A percentile compares a stretch with the other conserved stretches of the same genome.
Conservation (phyloP, 2,113 vertebrate species). For the Phylloscopus trochilus region DNA sequence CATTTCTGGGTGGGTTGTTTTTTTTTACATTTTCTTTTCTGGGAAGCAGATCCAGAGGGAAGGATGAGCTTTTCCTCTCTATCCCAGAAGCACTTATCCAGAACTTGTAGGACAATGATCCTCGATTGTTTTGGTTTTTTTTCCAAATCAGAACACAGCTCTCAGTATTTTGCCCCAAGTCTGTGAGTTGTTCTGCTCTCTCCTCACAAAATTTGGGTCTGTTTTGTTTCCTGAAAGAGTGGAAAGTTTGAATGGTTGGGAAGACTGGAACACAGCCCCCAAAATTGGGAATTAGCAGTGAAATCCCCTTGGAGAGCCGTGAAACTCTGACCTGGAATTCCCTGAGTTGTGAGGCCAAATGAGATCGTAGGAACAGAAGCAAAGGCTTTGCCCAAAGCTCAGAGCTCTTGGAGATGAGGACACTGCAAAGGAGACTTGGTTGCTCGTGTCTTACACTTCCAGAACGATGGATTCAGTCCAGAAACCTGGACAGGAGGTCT, state of each 20-base stretch:
- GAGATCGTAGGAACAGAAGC: not conserved
- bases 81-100: not conserved
- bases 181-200: not conserved
- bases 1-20: not conserved
- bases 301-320: not conserved
- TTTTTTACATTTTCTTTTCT: not conserved
- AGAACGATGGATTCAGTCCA: not conserved
- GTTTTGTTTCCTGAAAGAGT: conserved; percentile 57
- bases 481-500: not conserved
- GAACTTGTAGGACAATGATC: not conserved
- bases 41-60: not conserved
- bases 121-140: not conserved
- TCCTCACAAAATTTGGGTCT: not conserved
- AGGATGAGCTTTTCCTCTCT: not conserved
- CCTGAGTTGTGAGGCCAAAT: not conserved
- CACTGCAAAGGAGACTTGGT: not conserved
- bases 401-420: not conserved
- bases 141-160: not conserved
- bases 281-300: not conserved
- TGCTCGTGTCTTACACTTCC: not conserved
- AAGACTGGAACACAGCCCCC: not conserved
- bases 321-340: not conserved
- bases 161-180: not conserved
- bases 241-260: conserved; percentile 17
- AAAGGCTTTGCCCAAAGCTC: not conserved